Evolutionary conservation across 2,113 vertebrate genomes (phyloP).

Genomic region (Cromileptes altivelis): DNA sequence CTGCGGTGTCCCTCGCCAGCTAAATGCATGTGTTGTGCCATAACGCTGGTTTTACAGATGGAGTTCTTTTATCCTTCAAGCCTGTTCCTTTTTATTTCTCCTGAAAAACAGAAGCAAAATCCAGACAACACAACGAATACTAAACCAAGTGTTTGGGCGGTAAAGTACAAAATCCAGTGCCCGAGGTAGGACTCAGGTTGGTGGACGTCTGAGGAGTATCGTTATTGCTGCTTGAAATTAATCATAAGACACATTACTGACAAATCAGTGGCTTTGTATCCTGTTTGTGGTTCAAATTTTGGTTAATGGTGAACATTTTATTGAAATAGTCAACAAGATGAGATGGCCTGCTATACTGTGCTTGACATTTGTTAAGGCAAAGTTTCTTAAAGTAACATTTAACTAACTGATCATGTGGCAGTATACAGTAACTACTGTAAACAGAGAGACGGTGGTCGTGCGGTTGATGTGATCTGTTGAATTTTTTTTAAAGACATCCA

Average conservation of each 20-base stretch:
- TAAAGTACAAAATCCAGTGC: not conserved
- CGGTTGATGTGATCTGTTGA: not conserved
- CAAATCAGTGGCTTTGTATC: not conserved
- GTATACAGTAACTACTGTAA: not conserved
- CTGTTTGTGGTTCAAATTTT: not conserved
- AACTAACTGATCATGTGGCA: not conserved
- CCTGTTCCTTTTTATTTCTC: not conserved
- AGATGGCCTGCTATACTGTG: not conserved
- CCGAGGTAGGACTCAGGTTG: not conserved
- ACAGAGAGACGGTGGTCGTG: too few relatives aligned
- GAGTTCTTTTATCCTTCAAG: not conserved
- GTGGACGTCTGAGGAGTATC: not conserved
- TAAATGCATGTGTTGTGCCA: slow-evolving; percentile 34
- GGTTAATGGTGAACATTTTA: not conserved
- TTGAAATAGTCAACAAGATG: not conserved
- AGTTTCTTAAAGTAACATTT: not conserved
- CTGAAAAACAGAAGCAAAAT: slow-evolving; percentile 10
- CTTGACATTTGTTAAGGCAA: not conserved
- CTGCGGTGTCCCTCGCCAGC: slow-evolving; percentile 21
- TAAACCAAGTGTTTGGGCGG: slow-evolving; percentile 1
- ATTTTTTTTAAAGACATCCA: not conserved
- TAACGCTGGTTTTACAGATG: slow-evolving; percentile 20
- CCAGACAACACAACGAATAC: slow-evolving; percentile 42
- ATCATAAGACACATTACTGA: slow-evolving; percentile 7
- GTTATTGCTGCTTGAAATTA: not conserved